Conservation (phyloP, 2,888 invertebrate genomes). For the Spisula subtruncata region DNA sequence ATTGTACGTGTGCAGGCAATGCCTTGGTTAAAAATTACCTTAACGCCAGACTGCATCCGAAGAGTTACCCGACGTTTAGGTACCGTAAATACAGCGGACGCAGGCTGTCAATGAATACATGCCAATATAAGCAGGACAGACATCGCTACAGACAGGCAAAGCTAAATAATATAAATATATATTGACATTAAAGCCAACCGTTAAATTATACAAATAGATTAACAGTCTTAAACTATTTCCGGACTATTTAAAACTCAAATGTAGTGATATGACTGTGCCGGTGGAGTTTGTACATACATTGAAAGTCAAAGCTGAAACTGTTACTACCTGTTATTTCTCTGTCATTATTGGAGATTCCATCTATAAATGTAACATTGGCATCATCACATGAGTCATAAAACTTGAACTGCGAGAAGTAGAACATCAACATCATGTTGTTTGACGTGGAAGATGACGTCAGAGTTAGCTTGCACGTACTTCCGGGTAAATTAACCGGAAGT, state of each 20-base stretch:
- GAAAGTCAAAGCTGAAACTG: neutral
- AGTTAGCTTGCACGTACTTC: neutral
- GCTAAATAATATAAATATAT: too few species aligned
- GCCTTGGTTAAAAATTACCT: too few species aligned
- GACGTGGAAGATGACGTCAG: neutral
- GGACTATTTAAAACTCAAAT: neutral
- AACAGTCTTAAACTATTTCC: neutral
- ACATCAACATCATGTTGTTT: neutral
- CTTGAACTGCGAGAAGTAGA: slow-evolving; percentile 13
- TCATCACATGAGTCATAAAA: neutral
- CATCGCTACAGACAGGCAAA: too few species aligned
- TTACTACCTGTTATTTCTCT: neutral
- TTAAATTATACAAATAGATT: neutral
- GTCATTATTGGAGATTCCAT: slow-evolving; percentile 9
- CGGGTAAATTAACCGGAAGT: neutral
- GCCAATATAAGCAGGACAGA: too few species aligned
- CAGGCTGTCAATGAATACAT: too few species aligned
- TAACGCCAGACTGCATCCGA: too few species aligned
- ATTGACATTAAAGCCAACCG: too few species aligned
- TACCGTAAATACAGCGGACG: too few species aligned
- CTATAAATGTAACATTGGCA: neutral
- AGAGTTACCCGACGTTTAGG: too few species aligned
- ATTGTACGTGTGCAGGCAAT: too few species aligned
- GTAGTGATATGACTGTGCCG: neutral
- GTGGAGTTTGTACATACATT: too few species aligned